These are phyloP conservation scores for Boleophthalmus pectinirostris DNA, from an alignment of 2,113 vertebrate genomes.

Conservation along the genomic window DNA sequence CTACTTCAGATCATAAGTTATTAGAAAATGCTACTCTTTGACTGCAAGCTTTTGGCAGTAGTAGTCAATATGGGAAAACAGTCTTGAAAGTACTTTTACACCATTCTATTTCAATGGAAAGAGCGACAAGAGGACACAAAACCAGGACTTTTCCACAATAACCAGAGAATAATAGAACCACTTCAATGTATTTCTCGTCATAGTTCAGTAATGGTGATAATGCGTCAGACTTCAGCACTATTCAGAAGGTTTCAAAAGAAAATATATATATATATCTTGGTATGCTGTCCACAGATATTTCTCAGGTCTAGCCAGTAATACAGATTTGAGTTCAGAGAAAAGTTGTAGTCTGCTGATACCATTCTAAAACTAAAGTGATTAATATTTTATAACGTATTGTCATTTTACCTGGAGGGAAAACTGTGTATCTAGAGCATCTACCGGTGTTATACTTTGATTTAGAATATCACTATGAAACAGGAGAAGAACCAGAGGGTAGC, in stretches of 20 bases:
- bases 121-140: constrained; percentile 14
- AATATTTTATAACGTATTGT: background rate
- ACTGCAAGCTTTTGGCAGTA: constrained; percentile 35
- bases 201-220: background rate
- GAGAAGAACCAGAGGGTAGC: too few relatives aligned
- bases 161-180: background rate
- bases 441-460: background rate
- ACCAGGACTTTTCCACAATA: background rate
- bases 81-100: too few relatives aligned
- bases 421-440: background rate
- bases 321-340: background rate
- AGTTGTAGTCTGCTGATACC: background rate
- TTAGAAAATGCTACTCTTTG: constrained; percentile 22
- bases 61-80: too few relatives aligned
- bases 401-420: background rate
- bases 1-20: constrained; percentile 34
- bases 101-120: background rate
- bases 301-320: background rate
- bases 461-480: background rate
- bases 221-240: background rate
- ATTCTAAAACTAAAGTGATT: background rate
- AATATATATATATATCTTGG: background rate
- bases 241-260: background rate
- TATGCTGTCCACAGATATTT: background rate
- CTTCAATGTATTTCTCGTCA: background rate